phyloP scores from a whole-genome alignment of 2,888 invertebrate species.

The Drosophila gaucha region DNA sequence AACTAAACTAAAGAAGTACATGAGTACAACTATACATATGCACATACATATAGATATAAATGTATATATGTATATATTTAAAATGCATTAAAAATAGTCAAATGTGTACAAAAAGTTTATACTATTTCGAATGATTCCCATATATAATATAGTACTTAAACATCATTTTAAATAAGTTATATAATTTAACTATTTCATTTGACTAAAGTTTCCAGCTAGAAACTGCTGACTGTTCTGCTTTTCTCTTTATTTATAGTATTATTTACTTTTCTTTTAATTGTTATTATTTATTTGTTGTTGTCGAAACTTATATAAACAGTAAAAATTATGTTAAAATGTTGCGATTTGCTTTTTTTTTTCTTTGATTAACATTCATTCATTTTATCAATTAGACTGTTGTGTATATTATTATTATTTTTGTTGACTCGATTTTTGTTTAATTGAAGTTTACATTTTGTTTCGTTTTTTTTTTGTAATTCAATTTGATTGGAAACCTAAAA shows the following conservation, averaged over 20 bases:
- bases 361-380: slow-evolving; percentile 69
- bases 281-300: slow-evolving; percentile 31
- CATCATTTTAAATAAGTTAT: slow-evolving; percentile 41
- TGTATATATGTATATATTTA: slow-evolving; percentile 46
- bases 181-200: slow-evolving; percentile 65
- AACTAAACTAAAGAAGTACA: slow-evolving; percentile 64
- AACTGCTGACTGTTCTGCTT: slow-evolving; percentile 35
- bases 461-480: slow-evolving; percentile 51
- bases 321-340: slow-evolving; percentile 79
- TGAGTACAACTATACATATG: slow-evolving; percentile 59
- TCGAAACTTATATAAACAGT: slow-evolving; percentile 77
- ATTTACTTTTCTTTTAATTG: slow-evolving; percentile 20
- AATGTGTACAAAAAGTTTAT: slow-evolving; percentile 77
- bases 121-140: slow-evolving; percentile 63
- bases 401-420: slow-evolving; percentile 23
- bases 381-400: slow-evolving; percentile 58
- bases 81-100: slow-evolving; percentile 81
- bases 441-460: slow-evolving; percentile 52
- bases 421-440: slow-evolving; percentile 60
- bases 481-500: slow-evolving; percentile 79
- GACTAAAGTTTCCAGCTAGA: slow-evolving; percentile 54
- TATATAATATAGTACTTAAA: slow-evolving; percentile 19
- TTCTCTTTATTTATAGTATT: slow-evolving; percentile 31
- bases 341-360: slow-evolving; percentile 51
- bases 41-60: slow-evolving; percentile 22